Conservation (phyloP, 2,113 vertebrate genomes). For the Chascanopsetta lugubris region DNA sequence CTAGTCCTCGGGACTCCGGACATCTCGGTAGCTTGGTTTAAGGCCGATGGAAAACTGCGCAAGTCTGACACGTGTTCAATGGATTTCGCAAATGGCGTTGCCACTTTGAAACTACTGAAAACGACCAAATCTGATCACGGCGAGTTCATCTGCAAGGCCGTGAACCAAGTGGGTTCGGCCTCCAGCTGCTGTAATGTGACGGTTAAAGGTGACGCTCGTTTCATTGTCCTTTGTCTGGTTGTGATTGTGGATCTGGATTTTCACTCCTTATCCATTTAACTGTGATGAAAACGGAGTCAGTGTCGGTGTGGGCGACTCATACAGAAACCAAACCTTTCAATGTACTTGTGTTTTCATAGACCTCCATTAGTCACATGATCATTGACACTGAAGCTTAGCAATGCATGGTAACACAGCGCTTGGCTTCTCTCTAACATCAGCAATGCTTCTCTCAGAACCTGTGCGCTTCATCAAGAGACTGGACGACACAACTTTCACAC, state of each 20-base stretch:
- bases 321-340: neutral
- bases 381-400: neutral
- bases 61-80: conserved; percentile 85
- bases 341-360: conserved; percentile 66
- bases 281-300: neutral
- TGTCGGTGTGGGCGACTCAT: too few species aligned
- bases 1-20: conserved; percentile 87
- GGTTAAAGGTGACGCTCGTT: conserved; percentile 79
- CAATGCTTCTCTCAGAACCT: conserved; percentile 57
- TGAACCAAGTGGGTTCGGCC: conserved; percentile 85
- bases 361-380: conserved; percentile 14
- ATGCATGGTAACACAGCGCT: conserved; percentile 16
- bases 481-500: conserved; percentile 74
- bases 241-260: too few species aligned
- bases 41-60: conserved; percentile 86
- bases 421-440: conserved; percentile 27
- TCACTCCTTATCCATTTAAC: too few species aligned
- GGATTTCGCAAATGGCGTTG: conserved; percentile 86
- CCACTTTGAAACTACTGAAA: conserved; percentile 83
- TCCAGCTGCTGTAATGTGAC: conserved; percentile 82
- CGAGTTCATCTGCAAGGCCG: conserved; percentile 88
- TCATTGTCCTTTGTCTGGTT: neutral
- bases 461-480: conserved; percentile 47
- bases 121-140: conserved; percentile 82
- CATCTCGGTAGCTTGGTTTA: conserved; percentile 90